Evolutionary conservation across 2,888 invertebrate species (phyloP), one percentile per base, ranked within the genome.

Genomic region (Boloria selene): DNA sequence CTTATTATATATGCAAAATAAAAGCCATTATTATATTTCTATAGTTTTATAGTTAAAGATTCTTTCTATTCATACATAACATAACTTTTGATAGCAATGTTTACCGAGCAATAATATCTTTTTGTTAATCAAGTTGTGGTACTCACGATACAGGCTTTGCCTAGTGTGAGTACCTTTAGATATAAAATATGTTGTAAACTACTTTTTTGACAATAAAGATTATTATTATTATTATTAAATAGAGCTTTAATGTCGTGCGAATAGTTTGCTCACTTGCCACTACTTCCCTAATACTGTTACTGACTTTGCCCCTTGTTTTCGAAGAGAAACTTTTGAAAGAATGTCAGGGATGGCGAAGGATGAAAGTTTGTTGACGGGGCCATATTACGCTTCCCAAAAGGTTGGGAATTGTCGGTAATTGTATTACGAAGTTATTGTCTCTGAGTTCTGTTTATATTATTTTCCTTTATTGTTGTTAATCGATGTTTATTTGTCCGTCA

Each of bases 231-330:
- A n/a, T n/a, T n/a, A n/a, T n/a, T n/a, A 71, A 73, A 72, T 64
- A 68, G 64, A 65, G 56, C 60, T 62, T 52, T 68, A 65, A 70
- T 69, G 68, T 65, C 67, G 66, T 58, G 67, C 65, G 64, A 72
- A 72, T 69, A 73, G 74, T 73, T 73, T 64, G 52, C 50, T 31
- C 69, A 69, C 67, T 72, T 59, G 62, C 61, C 64, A 64, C 65
- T 70, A 66, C 67, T 72, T 70, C 67, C 64, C 53, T 74, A 70
- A 75, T 72, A 70, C 72, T 72, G 73, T 75, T 70, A 71, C 56
- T 22, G 63, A 73, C 67, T 73, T 69, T 14, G 69, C 54, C 70
- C 58, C 70, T 66, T 73, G 70, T 73, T 70, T 70, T 51, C 47
- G 66, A 64, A 61, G 54, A 51, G 63, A 51, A 64, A 66, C 63